Evolutionary conservation across 2,888 invertebrate genomes (phyloP), one percentile per base, ranked within the genome.

Genomic region (Tetragonisca angustula): DNA sequence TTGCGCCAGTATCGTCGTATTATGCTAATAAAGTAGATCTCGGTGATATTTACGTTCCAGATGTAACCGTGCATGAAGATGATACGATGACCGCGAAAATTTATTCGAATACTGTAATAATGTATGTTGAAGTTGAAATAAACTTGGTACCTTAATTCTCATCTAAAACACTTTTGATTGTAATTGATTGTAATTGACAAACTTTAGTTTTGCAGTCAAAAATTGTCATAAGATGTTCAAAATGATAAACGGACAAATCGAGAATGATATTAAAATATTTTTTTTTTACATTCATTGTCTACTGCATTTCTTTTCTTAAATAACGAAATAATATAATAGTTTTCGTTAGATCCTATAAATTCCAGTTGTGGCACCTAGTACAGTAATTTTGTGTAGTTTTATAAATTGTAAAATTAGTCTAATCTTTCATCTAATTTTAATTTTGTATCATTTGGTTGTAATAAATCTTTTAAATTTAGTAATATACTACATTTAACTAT

Each of bases 1-100:
- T 56, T 56, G 24, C 43, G 65, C 17, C 43, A 65, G 43, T 67
- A 49, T 65, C 65, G 2, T 74, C 74, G 56, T 54, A 49, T 75
- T 75, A 75, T 75, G 65, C 65, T 56, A 67, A 75, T 75, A 65
- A 36, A 54, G 56, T 56, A 75, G 64, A 70, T 76, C 70, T 71
- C 24, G 50, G 5, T 5, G 59, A 70, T 70, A 59, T 67, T 75
- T 69, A 76, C 59, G 36, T 69, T 68, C 56, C 24, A 67, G 64
- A 65, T 43, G 11, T 62, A 50, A 52, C 4, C 11, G 65, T 27
- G 36, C 13, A 15, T 4, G 43, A 32, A 24, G n/a, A 52, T 43
- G 59, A 74, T 43, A 61, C 19, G 43, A n/a, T 13, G 24, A 19
- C 27, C n/a, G 56, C 49, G 56, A 65, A 67, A 56, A 75, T 67